Percentiles rank a stretch among this genome's conserved stretches.
phyloP scores from a whole-genome alignment of 2,888 invertebrate genomes.

The Mesoligia furuncula region DNA sequence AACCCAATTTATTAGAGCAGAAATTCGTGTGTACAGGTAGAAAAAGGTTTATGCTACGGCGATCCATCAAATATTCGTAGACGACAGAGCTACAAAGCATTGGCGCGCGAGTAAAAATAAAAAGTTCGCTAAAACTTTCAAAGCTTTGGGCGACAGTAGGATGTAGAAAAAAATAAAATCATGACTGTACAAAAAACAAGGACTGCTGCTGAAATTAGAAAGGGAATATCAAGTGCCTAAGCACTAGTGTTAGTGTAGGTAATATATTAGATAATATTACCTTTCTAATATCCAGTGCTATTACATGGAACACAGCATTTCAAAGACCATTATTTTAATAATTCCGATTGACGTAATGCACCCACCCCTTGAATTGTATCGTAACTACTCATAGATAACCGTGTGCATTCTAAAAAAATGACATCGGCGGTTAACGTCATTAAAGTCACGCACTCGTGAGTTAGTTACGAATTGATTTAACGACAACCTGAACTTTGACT shows the following conservation, averaged over 20 bases:
- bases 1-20: slow-evolving; percentile 8
- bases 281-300: background rate
- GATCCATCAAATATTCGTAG: slow-evolving; percentile 25
- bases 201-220: no score
- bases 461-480: background rate
- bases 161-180: background rate
- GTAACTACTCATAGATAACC: background rate
- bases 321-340: slow-evolving; percentile 17
- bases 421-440: background rate
- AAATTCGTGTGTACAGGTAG: background rate
- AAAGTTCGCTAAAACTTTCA: slow-evolving; percentile 1
- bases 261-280: no score
- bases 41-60: slow-evolving; percentile 15
- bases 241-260: no score
- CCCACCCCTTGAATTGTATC: no score
- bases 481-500: no score
- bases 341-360: slow-evolving; percentile 3
- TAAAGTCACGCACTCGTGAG: background rate
- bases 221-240: no score
- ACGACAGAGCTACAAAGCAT: slow-evolving; percentile 4
- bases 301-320: background rate
- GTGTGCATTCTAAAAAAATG: background rate
- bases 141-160: background rate
- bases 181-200: background rate
- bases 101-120: background rate